Evolutionary conservation across 1,140 invertebrate species (phyloP).

Genomic region (Copidosoma floridanum): DNA sequence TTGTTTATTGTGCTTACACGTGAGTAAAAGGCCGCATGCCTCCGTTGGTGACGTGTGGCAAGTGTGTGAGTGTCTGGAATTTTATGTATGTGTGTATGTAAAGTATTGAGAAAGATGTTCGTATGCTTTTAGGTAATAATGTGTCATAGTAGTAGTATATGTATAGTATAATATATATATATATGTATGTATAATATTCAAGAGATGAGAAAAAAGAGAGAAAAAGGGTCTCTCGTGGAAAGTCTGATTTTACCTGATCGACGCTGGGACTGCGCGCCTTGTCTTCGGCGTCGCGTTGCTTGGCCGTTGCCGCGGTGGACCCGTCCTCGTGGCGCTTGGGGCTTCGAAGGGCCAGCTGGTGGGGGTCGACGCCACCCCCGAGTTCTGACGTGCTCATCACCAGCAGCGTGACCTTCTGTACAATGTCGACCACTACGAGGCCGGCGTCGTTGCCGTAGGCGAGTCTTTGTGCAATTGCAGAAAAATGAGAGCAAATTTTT

Average conservation of each 20-base stretch:
- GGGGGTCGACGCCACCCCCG: conserved; percentile 85
- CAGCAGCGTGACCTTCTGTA: conserved; percentile 86
- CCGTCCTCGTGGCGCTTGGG: conserved; percentile 69
- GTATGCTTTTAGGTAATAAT: too few relatives aligned
- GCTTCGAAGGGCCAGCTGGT: conserved; percentile 79
- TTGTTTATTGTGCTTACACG: too few relatives aligned
- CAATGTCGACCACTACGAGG: conserved; percentile 89
- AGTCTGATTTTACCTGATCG: conserved; percentile 82
- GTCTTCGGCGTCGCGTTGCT: conserved; percentile 60
- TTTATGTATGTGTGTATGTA: neutral
- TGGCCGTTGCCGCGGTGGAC: too few relatives aligned
- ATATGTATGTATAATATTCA: neutral
- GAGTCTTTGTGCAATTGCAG: conserved; percentile 69
- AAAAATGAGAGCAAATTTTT: neutral
- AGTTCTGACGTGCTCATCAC: conserved; percentile 83
- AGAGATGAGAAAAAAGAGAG: neutral
- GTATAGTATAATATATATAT: too few relatives aligned
- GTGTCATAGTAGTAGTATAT: too few relatives aligned
- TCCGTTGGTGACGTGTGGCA: too few relatives aligned
- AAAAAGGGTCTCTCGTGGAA: neutral
- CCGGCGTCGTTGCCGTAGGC: conserved; percentile 95
- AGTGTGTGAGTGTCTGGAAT: neutral
- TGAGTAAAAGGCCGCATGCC: too few relatives aligned
- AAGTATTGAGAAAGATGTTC: neutral
- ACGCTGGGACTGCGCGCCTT: conserved; percentile 82